phyloP scores from a whole-genome alignment of 1,140 invertebrate genomes.

The Spodoptera litura region DNA sequence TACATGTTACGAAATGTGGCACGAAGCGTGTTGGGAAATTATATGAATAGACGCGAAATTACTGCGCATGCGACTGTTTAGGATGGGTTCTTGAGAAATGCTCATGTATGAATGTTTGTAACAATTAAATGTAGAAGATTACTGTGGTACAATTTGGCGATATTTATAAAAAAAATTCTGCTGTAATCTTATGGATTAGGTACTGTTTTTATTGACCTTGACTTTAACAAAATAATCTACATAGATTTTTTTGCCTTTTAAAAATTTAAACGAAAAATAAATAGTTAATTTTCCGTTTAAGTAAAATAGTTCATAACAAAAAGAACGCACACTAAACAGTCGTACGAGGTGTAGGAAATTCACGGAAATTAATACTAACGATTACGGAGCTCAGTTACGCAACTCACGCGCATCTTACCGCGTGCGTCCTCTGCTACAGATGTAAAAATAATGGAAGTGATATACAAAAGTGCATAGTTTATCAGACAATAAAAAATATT shows the following conservation, averaged over 20 bases:
- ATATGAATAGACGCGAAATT: slow-evolving; percentile 47
- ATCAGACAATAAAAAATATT: neutral
- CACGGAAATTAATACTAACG: slow-evolving; percentile 71
- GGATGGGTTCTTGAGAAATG: neutral
- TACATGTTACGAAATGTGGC: slow-evolving; percentile 61
- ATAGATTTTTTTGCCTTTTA: no score
- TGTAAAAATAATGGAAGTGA: slow-evolving; percentile 12
- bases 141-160: no score
- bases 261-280: no score
- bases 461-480: neutral
- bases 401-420: slow-evolving; percentile 67
- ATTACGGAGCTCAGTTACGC: slow-evolving; percentile 64
- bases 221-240: no score
- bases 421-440: slow-evolving; percentile 19
- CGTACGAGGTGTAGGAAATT: slow-evolving; percentile 57
- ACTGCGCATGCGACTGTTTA: neutral
- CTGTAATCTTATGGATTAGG: no score
- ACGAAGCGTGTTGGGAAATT: slow-evolving; percentile 57
- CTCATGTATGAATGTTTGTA: neutral
- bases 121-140: no score
- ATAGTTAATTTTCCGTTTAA: neutral
- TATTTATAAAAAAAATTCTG: no score
- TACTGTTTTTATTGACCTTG: no score
- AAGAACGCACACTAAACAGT: slow-evolving; percentile 39
- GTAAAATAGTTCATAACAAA: neutral